Evolutionary conservation across 37 sponge, comb jelly and placozoan genomes (phyloP).

Genomic region (Diacarnus erythraeanus): DNA sequence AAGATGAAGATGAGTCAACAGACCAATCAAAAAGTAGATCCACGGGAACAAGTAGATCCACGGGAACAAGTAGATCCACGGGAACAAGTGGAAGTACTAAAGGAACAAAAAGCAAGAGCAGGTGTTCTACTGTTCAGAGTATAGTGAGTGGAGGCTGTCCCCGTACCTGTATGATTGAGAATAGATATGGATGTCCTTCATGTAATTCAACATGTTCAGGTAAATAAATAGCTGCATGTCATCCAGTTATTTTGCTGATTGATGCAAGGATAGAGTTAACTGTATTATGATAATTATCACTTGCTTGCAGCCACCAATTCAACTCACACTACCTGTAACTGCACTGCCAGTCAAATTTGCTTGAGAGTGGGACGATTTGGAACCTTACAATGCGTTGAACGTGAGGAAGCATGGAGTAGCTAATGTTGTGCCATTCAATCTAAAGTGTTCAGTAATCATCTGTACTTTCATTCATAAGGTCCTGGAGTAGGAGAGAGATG

Average conservation of each 20-base stretch:
- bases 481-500: not conserved
- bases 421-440: too few species aligned
- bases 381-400: conserved; percentile 1
- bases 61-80: not conserved
- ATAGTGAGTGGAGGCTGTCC: not conserved
- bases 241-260: too few species aligned
- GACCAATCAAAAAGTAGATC: not conserved
- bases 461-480: not conserved
- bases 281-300: too few species aligned
- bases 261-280: too few species aligned
- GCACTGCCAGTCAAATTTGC: not conserved
- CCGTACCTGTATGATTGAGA: not conserved
- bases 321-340: not conserved
- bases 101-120: not conserved
- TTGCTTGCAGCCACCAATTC: not conserved
- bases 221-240: too few species aligned
- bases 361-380: conserved; percentile 17
- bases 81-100: not conserved
- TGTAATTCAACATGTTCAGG: conserved; percentile 9
- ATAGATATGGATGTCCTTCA: conserved; percentile 24
- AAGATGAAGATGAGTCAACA: not conserved
- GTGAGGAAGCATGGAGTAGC: conserved; percentile 2
- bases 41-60: not conserved
- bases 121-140: not conserved
- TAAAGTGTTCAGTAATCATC: not conserved